A percentile compares a stretch with the other conserved stretches of the same genome.
Conservation (phyloP, 2,113 vertebrate species). For the Xyrauchen texanus region DNA sequence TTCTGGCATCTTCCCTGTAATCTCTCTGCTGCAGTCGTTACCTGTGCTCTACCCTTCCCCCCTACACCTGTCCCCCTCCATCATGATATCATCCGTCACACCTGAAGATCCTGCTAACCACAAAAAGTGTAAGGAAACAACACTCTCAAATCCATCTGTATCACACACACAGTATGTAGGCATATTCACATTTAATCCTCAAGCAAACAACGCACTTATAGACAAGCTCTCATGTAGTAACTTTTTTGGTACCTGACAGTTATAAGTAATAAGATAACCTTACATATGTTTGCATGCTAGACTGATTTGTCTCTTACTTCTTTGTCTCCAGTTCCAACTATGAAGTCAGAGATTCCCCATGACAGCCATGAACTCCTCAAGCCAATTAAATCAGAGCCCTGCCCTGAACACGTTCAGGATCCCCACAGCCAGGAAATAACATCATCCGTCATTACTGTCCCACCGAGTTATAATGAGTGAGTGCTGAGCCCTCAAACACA, state of each 20-base stretch:
- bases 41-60: constrained; percentile 86
- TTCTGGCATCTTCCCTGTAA: constrained; percentile 83
- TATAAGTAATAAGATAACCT: not conserved
- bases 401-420: constrained; percentile 67
- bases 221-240: no score
- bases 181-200: not conserved
- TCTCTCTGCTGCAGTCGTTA: constrained; percentile 82
- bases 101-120: constrained; percentile 75
- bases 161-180: not conserved
- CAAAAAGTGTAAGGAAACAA: constrained; percentile 62
- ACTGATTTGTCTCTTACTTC: constrained; percentile 1
- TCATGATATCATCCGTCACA: constrained; percentile 82
- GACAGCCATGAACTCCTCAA: constrained; percentile 81
- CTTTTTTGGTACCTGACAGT: not conserved
- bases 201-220: not conserved
- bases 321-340: constrained; percentile 52
- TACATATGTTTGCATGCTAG: not conserved
- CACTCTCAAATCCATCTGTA: not conserved
- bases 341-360: constrained; percentile 49
- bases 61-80: constrained; percentile 83
- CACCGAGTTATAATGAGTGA: constrained; percentile 77
- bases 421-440: constrained; percentile 83
- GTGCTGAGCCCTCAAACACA: constrained; percentile 62
- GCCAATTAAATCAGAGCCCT: constrained; percentile 88
- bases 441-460: constrained; percentile 82